These are phyloP conservation scores for Plusia festucae DNA, from an alignment of 2,888 invertebrate genomes.

Conservation along the genomic window DNA sequence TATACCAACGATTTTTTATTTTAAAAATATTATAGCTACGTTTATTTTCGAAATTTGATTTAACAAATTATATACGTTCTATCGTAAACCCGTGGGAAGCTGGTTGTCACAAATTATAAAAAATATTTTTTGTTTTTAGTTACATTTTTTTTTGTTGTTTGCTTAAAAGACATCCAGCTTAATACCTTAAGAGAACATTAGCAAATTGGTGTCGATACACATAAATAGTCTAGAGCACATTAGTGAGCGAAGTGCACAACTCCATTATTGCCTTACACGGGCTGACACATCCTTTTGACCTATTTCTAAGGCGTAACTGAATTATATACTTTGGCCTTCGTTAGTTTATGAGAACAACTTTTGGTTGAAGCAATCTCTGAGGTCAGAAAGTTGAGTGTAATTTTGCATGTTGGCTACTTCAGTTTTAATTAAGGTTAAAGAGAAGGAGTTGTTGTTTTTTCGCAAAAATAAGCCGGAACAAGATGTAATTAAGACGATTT, in stretches of 20 bases:
- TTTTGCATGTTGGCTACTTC: constrained; percentile 17
- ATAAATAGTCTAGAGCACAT: constrained; percentile 57
- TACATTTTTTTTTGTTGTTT: too few species aligned
- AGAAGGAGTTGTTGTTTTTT: too few species aligned
- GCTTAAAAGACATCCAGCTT: constrained; percentile 8
- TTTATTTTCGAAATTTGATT: too few species aligned
- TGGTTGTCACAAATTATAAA: too few species aligned
- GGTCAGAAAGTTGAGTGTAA: constrained; percentile 13
- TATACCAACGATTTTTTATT: too few species aligned
- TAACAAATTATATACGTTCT: too few species aligned
- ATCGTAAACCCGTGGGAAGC: too few species aligned
- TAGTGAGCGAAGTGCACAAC: constrained; percentile 55
- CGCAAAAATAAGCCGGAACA: too few species aligned
- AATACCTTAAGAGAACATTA: constrained; percentile 35
- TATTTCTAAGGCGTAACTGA: constrained; percentile 57
- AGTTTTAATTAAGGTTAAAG: constrained; percentile 4
- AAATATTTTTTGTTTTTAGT: too few species aligned
- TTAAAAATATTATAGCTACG: too few species aligned
- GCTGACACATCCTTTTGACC: constrained; percentile 55
- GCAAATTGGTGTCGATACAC: constrained; percentile 52
- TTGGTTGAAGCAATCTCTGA: constrained; percentile 30
- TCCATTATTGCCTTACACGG: constrained; percentile 46
- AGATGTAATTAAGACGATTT: too few species aligned
- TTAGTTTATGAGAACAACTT: constrained; percentile 55
- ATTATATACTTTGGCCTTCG: constrained; percentile 52